These are phyloP conservation scores for Casuarius casuarius DNA, from an alignment of 2,113 vertebrate species.

Conservation along the genomic window DNA sequence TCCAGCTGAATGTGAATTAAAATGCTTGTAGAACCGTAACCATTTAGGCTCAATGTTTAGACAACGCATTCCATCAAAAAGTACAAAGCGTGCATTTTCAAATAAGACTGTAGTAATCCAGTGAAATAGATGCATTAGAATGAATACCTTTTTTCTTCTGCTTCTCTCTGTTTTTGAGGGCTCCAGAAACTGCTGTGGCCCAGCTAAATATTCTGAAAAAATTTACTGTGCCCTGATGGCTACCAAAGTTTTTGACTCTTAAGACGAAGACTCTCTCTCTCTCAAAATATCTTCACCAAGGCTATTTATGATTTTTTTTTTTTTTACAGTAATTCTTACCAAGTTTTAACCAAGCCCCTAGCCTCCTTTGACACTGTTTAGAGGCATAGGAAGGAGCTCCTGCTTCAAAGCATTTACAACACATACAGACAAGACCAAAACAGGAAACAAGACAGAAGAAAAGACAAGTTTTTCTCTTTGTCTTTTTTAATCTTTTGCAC, in stretches of 20 bases:
- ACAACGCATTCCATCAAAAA: not conserved
- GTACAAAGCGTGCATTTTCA: not conserved
- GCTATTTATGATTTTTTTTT: not conserved
- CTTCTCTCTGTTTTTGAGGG: not conserved
- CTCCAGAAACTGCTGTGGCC: not conserved
- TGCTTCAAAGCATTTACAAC: not conserved
- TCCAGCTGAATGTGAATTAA: not conserved
- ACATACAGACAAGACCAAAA: not conserved
- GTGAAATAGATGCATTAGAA: not conserved
- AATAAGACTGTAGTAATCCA: not conserved
- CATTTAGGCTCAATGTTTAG: not conserved
- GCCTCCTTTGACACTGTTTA: not conserved
- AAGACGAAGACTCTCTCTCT: not conserved
- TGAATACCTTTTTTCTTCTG: not conserved
- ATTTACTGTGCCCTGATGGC: not conserved
- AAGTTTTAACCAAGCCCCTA: not conserved
- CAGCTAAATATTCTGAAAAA: not conserved
- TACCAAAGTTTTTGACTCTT: not conserved
- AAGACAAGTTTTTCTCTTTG: no score
- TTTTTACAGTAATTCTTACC: not conserved
- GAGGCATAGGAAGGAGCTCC: not conserved
- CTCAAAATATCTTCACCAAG: not conserved
- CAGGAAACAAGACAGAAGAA: not conserved
- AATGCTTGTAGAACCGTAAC: not conserved
- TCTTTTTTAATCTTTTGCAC: no score